Conservation (phyloP, 2,888 invertebrate genomes). For the Stegophylla sp. region DNA sequence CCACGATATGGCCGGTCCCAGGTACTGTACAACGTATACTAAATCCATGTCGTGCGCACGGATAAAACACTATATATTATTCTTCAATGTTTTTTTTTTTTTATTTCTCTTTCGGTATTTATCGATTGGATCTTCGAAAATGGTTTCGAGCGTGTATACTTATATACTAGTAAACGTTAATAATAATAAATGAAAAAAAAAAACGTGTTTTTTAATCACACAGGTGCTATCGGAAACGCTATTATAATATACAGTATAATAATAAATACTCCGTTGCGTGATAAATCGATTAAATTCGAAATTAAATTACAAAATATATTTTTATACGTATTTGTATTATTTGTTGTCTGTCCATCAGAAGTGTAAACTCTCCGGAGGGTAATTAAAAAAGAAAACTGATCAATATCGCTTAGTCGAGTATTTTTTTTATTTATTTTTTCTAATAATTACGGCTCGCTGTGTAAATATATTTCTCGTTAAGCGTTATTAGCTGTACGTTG, state of each 20-base stretch:
- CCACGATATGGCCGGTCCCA: no score
- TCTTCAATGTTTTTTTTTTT: conserved; percentile 8
- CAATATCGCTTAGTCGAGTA: not conserved
- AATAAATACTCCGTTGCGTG: not conserved
- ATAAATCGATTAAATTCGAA: not conserved
- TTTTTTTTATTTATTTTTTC: no score
- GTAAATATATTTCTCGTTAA: not conserved
- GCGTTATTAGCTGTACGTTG: no score
- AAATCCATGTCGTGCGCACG: conserved; percentile 16
- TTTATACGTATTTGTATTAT: not conserved
- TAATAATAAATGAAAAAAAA: not conserved
- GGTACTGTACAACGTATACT: conserved; percentile 17
- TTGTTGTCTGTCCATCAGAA: not conserved
- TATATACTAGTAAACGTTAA: conserved; percentile 7
- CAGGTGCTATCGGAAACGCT: not conserved
- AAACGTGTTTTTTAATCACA: conserved; percentile 23
- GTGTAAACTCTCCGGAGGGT: not conserved
- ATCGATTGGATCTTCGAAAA: conserved; percentile 14
- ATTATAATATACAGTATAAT: not conserved
- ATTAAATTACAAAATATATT: conserved; percentile 12
- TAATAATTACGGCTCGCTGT: no score
- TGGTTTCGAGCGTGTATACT: not conserved
- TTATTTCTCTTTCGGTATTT: not conserved
- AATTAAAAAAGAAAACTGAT: conserved; percentile 30
- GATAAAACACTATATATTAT: conserved; percentile 17